A percentile compares a stretch with the other conserved stretches of the same genome.
Conservation (phyloP, 1,140 invertebrate genomes). For the Macrosteles quadrilineatus region DNA sequence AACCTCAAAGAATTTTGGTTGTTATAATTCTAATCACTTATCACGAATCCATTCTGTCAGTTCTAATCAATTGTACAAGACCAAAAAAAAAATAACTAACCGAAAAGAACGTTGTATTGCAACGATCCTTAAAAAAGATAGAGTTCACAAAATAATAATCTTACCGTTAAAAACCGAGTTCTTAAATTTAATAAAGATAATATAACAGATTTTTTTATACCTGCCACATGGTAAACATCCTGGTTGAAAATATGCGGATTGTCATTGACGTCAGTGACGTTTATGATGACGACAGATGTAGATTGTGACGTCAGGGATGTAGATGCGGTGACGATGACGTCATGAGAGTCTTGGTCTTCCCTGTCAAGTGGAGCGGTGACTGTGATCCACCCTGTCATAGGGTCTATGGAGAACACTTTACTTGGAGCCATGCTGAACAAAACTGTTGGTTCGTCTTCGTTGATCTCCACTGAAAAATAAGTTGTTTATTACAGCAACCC, state of each 20-base stretch:
- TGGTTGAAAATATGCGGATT: constrained; percentile 76
- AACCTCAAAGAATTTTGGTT: no score
- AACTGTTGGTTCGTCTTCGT: neutral
- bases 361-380: neutral
- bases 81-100: no score
- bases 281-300: constrained; percentile 59
- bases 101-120: no score
- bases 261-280: constrained; percentile 82
- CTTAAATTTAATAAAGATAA: no score
- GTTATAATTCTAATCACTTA: no score
- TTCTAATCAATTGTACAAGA: no score
- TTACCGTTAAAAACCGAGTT: no score
- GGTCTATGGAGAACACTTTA: neutral
- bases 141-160: no score
- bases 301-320: neutral
- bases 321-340: neutral
- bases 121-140: no score
- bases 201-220: neutral
- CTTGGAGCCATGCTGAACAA: neutral
- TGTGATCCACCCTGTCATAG: constrained; percentile 5
- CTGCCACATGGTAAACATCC: constrained; percentile 62
- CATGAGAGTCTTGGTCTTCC: neutral
- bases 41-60: no score
- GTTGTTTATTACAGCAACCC: no score
- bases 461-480: no score